These are phyloP conservation scores for Littorina saxatilis DNA, from an alignment of 1,140 invertebrate species.

Conservation along the genomic window DNA sequence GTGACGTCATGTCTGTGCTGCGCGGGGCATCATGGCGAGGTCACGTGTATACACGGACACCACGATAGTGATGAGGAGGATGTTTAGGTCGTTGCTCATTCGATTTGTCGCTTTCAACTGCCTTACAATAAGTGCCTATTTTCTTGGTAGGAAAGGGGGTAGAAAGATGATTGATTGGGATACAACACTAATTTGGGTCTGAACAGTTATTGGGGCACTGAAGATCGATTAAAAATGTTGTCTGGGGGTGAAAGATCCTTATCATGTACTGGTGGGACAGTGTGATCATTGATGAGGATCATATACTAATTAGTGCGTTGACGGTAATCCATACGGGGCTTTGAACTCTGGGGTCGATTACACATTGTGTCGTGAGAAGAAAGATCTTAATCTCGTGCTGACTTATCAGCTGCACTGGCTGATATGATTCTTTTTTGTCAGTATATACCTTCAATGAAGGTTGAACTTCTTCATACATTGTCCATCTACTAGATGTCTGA, in stretches of 20 bases:
- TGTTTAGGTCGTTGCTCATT: background rate
- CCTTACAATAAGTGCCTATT: too few species aligned
- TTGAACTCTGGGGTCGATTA: too few species aligned
- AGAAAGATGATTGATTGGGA: background rate
- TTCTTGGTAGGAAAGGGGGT: background rate
- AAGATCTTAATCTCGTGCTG: background rate
- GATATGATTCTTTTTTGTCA: background rate
- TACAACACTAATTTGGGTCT: background rate
- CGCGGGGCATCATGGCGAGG: background rate
- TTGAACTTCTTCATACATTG: too few species aligned
- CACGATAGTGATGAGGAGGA: background rate
- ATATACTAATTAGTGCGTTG: too few species aligned
- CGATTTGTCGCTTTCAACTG: too few species aligned
- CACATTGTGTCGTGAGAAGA: too few species aligned
- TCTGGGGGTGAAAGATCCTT: too few species aligned
- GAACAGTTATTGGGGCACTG: background rate
- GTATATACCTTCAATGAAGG: too few species aligned
- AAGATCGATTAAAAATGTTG: background rate
- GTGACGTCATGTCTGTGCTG: slow-evolving; percentile 37
- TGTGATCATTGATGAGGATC: too few species aligned
- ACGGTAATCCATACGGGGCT: too few species aligned
- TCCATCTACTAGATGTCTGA: too few species aligned
- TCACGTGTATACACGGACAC: background rate
- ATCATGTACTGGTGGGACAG: too few species aligned
- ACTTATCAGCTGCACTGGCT: background rate